phyloP scores from a whole-genome alignment of 92 coral and sea anemone genomes.

The Desmophyllum pertusum region DNA sequence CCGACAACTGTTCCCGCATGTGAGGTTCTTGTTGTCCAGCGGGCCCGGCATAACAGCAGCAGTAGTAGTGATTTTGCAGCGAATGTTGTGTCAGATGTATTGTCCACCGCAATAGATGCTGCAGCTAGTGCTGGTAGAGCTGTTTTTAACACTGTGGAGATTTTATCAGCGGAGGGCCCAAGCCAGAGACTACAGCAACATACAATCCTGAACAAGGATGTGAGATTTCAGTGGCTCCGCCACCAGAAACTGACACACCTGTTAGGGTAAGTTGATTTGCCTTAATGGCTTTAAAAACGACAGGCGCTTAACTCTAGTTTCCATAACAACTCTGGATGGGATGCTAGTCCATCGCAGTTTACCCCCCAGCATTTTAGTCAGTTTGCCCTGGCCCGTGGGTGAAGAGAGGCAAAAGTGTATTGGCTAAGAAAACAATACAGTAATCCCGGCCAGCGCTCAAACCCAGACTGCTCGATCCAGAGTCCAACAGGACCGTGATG shows the following conservation, averaged over 20 bases:
- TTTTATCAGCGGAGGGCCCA: slow-evolving; percentile 44
- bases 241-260: not conserved
- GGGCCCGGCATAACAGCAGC: slow-evolving; percentile 28
- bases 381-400: too few relatives aligned
- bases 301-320: too few relatives aligned
- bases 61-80: slow-evolving; percentile 60
- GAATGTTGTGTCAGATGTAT: slow-evolving; percentile 80
- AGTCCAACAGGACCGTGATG: too few relatives aligned
- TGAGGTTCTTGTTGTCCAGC: slow-evolving; percentile 1
- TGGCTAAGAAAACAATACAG: too few relatives aligned
- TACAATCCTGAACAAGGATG: slow-evolving; percentile 60
- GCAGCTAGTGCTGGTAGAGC: slow-evolving; percentile 76
- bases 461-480: too few relatives aligned
- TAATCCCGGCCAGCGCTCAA: too few relatives aligned
- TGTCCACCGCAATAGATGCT: slow-evolving; percentile 80
- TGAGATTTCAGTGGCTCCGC: slow-evolving; percentile 38
- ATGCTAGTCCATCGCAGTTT: too few relatives aligned
- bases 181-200: slow-evolving; percentile 50
- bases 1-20: slow-evolving; percentile 24
- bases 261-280: not conserved
- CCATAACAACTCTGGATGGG: too few relatives aligned
- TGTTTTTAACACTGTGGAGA: slow-evolving; percentile 73
- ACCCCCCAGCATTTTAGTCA: too few relatives aligned
- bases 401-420: too few relatives aligned
- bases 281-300: not conserved